phyloP scores from a whole-genome alignment of 1,140 invertebrate genomes.

The Drosophila ogumai region DNA sequence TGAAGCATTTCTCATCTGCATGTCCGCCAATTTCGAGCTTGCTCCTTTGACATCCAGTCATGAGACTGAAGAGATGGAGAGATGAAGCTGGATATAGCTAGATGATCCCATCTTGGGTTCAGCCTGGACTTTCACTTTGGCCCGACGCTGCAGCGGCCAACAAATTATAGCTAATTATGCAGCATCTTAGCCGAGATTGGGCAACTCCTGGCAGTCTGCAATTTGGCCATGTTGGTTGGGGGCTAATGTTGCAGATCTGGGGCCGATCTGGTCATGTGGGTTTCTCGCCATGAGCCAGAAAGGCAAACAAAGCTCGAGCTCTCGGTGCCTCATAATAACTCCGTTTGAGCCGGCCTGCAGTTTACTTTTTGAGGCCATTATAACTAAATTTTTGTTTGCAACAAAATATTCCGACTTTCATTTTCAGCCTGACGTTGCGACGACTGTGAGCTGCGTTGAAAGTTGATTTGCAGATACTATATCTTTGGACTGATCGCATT shows the following conservation, averaged over 20 bases:
- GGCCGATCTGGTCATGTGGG: conserved; percentile 63
- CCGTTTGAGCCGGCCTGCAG: conserved; percentile 41
- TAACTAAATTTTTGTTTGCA: conserved; percentile 51
- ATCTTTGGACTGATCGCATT: conserved; percentile 38
- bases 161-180: conserved; percentile 82
- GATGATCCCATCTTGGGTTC: conserved; percentile 47
- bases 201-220: conserved; percentile 71
- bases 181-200: conserved; percentile 78
- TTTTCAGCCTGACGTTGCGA: conserved; percentile 37
- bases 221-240: conserved; percentile 67
- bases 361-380: conserved; percentile 46
- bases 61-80: conserved; percentile 2
- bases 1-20: conserved; percentile 23
- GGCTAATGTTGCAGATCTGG: conserved; percentile 45
- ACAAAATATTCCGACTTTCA: conserved; percentile 54
- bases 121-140: conserved; percentile 65
- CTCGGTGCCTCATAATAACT: conserved; percentile 43
- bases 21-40: conserved; percentile 22
- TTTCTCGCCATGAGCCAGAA: conserved; percentile 54
- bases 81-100: conserved; percentile 6
- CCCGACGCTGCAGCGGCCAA: conserved; percentile 45
- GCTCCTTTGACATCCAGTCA: conserved; percentile 42
- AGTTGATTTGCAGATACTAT: conserved; percentile 57
- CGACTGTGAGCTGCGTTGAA: conserved; percentile 55
- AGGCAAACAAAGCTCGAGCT: conserved; percentile 45